Conservation (phyloP, 2,888 invertebrate species). For the Zaprionus lineosus region DNA sequence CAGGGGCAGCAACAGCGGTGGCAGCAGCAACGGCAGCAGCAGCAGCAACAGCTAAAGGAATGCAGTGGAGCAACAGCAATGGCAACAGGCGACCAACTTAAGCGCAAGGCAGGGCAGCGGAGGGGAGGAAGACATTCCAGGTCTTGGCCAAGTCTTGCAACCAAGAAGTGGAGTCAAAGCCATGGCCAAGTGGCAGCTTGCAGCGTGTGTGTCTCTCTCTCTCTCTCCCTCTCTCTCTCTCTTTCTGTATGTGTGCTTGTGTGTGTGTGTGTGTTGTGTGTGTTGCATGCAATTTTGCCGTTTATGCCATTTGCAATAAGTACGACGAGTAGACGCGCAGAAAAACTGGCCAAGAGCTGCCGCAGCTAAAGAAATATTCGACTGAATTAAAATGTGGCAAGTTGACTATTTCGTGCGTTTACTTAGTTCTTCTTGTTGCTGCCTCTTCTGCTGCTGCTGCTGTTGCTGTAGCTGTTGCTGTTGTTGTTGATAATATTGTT, state of each 20-base stretch:
- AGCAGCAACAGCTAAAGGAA: slow-evolving; percentile 16
- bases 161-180: slow-evolving; percentile 46
- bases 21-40: slow-evolving; percentile 5
- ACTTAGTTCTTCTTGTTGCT: slow-evolving; percentile 21
- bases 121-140: slow-evolving; percentile 55
- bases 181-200: slow-evolving; percentile 39
- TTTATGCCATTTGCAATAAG: slow-evolving; percentile 68
- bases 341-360: slow-evolving; percentile 39
- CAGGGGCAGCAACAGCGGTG: slow-evolving; percentile 36
- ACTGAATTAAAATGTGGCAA: slow-evolving; percentile 80
- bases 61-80: slow-evolving; percentile 7
- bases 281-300: slow-evolving; percentile 64
- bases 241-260: slow-evolving; percentile 6
- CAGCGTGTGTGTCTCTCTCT: too few species aligned
- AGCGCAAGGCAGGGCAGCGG: slow-evolving; percentile 59
- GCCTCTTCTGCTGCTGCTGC: slow-evolving; percentile 23
- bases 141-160: slow-evolving; percentile 35
- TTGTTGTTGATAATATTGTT: slow-evolving; percentile 13
- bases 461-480: slow-evolving; percentile 22
- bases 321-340: slow-evolving; percentile 38
- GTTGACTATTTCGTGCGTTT: slow-evolving; percentile 70
- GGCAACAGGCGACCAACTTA: slow-evolving; percentile 50
- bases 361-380: slow-evolving; percentile 61
- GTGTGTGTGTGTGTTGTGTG: slow-evolving; percentile 25
- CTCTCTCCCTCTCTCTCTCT: background rate